A percentile compares a stretch with the other conserved stretches of the same genome.
Evolutionary conservation across 2,888 invertebrate species (phyloP).

Genomic region (Campopleginae sp.): DNA sequence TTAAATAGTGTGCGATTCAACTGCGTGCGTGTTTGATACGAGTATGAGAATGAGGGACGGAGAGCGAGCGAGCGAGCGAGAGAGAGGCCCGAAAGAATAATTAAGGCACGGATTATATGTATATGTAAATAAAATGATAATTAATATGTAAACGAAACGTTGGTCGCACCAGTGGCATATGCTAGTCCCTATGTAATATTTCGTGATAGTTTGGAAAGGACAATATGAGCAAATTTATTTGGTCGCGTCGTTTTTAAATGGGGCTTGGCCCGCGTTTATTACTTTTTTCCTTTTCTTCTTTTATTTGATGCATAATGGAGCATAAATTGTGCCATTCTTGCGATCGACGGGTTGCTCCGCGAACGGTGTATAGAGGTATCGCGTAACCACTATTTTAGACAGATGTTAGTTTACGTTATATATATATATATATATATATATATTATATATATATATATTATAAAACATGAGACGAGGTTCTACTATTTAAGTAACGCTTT

Average conservation of each 20-base stretch:
- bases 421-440: constrained; percentile 60
- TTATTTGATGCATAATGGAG: constrained; percentile 41
- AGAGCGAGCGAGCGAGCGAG: neutral
- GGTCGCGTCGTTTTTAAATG: neutral
- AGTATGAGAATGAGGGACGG: constrained; percentile 30
- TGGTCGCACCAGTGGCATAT: constrained; percentile 70
- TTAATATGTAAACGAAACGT: constrained; percentile 72
- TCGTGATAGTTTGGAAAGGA: constrained; percentile 52
- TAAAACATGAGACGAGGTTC: constrained; percentile 68
- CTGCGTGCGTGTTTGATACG: constrained; percentile 28
- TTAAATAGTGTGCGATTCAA: constrained; percentile 43
- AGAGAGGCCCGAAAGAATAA: constrained; percentile 38
- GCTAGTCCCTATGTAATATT: constrained; percentile 62
- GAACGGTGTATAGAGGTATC: constrained; percentile 78
- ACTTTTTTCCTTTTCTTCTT: constrained; percentile 15
- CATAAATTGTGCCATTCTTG: constrained; percentile 66
- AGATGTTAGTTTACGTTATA: constrained; percentile 76
- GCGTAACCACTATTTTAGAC: constrained; percentile 79
- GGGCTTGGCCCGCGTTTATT: constrained; percentile 25
- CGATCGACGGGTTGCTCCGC: constrained; percentile 74
- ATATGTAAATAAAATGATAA: constrained; percentile 63
- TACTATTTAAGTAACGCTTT: constrained; percentile 84
- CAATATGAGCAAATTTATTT: constrained; percentile 47
- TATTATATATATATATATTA: constrained; percentile 66
- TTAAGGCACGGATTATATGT: constrained; percentile 26